Percentiles rank a stretch among this genome's conserved stretches.
These are phyloP conservation scores for Aptenodytes forsteri DNA, from an alignment of 2,113 vertebrate genomes.

Conservation along the genomic window DNA sequence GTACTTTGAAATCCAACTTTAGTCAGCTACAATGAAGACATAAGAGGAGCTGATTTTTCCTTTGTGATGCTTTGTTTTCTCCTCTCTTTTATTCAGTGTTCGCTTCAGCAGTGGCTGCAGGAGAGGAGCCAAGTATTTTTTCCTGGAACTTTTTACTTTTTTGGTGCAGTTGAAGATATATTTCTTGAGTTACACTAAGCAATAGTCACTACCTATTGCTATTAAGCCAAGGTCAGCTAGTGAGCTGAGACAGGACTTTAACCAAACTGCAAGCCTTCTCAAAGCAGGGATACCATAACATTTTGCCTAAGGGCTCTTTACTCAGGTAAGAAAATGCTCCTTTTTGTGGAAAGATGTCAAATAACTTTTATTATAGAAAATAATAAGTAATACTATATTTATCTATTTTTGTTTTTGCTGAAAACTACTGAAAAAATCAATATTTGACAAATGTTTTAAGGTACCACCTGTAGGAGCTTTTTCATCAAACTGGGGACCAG, in stretches of 20 bases:
- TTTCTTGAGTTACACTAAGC: background rate
- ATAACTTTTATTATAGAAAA: background rate
- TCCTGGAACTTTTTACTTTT: background rate
- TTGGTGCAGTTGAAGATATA: background rate
- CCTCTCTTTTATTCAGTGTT: constrained; percentile 26
- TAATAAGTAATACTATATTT: background rate
- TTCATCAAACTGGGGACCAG: background rate
- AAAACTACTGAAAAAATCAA: background rate
- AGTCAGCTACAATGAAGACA: constrained; percentile 60
- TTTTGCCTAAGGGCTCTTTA: background rate
- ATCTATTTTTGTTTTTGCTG: background rate
- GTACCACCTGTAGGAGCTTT: background rate
- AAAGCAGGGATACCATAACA: background rate
- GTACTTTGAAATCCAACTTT: constrained; percentile 68
- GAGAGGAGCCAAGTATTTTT: constrained; percentile 15
- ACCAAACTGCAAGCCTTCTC: background rate
- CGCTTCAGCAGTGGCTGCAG: background rate
- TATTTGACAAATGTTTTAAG: rapidly evolving
- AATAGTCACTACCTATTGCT: background rate
- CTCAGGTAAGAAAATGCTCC: background rate
- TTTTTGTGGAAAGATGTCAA: background rate
- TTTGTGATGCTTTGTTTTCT: constrained; percentile 57
- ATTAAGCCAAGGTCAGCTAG: background rate
- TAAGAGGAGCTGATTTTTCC: constrained; percentile 58
- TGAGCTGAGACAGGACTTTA: background rate